A percentile compares a stretch with the other conserved stretches of the same genome.
Evolutionary conservation across 2,113 vertebrate genomes (phyloP).

Genomic region (Arvicanthis niloticus): DNA sequence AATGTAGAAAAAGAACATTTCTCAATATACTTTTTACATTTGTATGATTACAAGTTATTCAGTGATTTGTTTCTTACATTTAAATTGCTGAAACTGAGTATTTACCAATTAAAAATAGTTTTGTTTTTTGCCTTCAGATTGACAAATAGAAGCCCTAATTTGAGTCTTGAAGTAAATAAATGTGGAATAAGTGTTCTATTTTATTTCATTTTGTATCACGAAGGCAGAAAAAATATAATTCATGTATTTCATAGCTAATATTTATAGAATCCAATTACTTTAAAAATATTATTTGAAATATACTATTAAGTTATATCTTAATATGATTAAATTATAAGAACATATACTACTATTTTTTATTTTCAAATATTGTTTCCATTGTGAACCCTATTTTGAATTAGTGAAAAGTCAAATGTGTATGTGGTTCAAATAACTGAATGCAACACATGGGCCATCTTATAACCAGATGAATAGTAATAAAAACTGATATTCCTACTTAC

Average conservation of each 20-base stretch:
- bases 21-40: background rate
- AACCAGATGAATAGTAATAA: background rate
- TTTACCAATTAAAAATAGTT: background rate
- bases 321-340: background rate
- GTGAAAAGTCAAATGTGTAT: background rate
- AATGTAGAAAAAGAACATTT: background rate
- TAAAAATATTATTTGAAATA: background rate
- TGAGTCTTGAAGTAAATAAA: constrained; percentile 36
- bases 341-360: background rate
- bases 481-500: background rate
- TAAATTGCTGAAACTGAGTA: background rate
- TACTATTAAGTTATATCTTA: background rate
- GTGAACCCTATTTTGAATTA: background rate
- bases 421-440: background rate
- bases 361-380: background rate
- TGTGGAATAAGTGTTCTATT: background rate
- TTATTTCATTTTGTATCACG: constrained; percentile 25
- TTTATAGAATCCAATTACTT: background rate
- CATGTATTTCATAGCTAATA: background rate
- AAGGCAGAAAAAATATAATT: background rate
- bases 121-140: background rate
- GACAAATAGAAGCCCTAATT: background rate
- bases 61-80: background rate
- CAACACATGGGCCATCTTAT: background rate
- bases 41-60: constrained; percentile 7